Conservation (phyloP, 2,888 invertebrate species). For the Pollenia griseotomentosa region DNA sequence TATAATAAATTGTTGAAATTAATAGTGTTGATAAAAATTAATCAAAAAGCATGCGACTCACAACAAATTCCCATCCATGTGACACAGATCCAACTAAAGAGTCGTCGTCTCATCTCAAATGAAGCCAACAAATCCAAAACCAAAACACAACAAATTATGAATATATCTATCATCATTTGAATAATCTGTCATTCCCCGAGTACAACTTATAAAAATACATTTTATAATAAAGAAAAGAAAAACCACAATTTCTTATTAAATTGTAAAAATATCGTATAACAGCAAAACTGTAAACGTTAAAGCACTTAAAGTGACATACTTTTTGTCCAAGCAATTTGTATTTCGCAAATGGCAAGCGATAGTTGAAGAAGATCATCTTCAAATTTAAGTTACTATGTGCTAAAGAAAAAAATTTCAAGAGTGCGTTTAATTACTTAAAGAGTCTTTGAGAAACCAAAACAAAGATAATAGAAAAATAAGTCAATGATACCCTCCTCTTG, state of each 20-base stretch:
- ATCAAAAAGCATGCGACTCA: slow-evolving; percentile 64
- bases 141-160: slow-evolving; percentile 3
- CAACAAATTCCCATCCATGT: slow-evolving; percentile 17
- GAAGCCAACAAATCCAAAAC: background rate
- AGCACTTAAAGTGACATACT: slow-evolving; percentile 34
- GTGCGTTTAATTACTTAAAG: slow-evolving; percentile 16
- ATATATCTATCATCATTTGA: too few species aligned
- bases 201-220: slow-evolving; percentile 7
- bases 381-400: background rate
- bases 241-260: slow-evolving; percentile 16
- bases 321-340: background rate
- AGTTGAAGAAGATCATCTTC: slow-evolving; percentile 13
- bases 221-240: background rate
- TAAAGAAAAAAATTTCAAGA: background rate
- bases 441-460: background rate
- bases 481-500: slow-evolving; percentile 27
- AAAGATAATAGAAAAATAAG: slow-evolving; percentile 20
- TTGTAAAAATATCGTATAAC: slow-evolving; percentile 40
- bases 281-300: slow-evolving; percentile 13
- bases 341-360: slow-evolving; percentile 11
- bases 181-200: slow-evolving; percentile 1
- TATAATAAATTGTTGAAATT: slow-evolving; percentile 67
- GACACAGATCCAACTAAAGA: slow-evolving; percentile 20
- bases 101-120: slow-evolving; percentile 12
- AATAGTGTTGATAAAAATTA: slow-evolving; percentile 72